Conservation (phyloP, 2,113 vertebrate species). For the Callorhinus ursinus region DNA sequence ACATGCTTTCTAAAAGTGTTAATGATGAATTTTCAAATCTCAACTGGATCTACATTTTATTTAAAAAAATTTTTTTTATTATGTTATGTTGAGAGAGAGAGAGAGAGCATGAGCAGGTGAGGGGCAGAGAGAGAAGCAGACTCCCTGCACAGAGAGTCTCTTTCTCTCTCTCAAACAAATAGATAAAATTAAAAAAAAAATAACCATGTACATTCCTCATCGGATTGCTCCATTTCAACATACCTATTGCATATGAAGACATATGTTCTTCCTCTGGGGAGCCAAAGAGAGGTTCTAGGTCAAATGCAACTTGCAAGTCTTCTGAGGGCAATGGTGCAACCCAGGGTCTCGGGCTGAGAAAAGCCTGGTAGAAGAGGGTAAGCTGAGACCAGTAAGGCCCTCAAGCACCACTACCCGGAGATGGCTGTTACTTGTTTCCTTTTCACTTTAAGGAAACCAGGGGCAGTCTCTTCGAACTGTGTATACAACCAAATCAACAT, state of each 20-base stretch:
- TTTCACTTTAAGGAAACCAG: slow-evolving; percentile 43
- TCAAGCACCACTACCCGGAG: neutral
- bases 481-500: neutral
- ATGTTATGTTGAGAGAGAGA: no score
- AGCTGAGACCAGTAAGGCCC: neutral
- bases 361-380: slow-evolving; percentile 27
- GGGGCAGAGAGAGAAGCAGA: no score
- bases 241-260: slow-evolving; percentile 27
- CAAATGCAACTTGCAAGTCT: slow-evolving; percentile 14
- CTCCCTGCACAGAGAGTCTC: no score
- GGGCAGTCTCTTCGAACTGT: slow-evolving; percentile 28
- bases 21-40: neutral
- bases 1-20: neutral
- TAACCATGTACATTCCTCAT: slow-evolving; percentile 33
- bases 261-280: neutral
- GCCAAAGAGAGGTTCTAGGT: neutral
- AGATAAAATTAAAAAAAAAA: neutral
- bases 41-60: neutral
- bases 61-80: no score
- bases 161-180: neutral
- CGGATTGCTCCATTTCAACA: neutral
- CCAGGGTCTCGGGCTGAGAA: slow-evolving; percentile 12
- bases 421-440: neutral
- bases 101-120: no score
- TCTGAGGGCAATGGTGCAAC: neutral